These are phyloP conservation scores for Bombyx mandarina DNA, from an alignment of 1,140 invertebrate species.

Conservation along the genomic window DNA sequence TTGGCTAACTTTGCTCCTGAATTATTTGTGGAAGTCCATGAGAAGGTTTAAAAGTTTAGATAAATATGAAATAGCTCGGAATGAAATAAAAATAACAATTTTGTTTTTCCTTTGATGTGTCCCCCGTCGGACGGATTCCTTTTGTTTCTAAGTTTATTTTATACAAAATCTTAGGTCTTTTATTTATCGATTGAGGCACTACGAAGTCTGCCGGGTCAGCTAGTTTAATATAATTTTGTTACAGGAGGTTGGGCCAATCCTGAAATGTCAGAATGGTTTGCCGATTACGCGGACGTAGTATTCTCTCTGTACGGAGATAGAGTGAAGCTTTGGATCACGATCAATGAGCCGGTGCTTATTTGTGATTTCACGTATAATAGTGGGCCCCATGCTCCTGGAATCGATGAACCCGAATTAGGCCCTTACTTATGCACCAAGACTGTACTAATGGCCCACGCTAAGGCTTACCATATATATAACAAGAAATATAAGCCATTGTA, in stretches of 20 bases:
- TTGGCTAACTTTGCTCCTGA: too few relatives aligned
- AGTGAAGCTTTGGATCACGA: slow-evolving; percentile 56
- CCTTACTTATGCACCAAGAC: slow-evolving; percentile 26
- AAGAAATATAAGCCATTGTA: slow-evolving; percentile 19
- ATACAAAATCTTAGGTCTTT: too few relatives aligned
- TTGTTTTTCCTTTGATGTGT: too few relatives aligned
- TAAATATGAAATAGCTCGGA: too few relatives aligned
- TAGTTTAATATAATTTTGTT: background rate
- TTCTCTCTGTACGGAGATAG: slow-evolving; percentile 54
- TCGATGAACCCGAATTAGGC: slow-evolving; percentile 42
- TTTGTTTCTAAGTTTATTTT: too few relatives aligned
- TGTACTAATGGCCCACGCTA: slow-evolving; percentile 27
- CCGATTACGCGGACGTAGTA: slow-evolving; percentile 50
- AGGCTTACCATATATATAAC: slow-evolving; percentile 27
- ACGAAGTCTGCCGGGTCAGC: too few relatives aligned
- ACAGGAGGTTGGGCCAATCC: slow-evolving; percentile 73
- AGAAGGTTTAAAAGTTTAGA: too few relatives aligned
- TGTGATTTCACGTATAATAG: slow-evolving; percentile 55
- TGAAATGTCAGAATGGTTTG: slow-evolving; percentile 58
- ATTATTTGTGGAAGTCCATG: too few relatives aligned
- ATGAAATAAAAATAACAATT: too few relatives aligned
- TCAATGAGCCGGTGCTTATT: slow-evolving; percentile 38
- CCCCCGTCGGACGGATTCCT: too few relatives aligned
- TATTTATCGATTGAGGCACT: too few relatives aligned
- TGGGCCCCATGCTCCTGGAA: slow-evolving; percentile 54